Evolutionary conservation across 2,888 invertebrate species (phyloP).

Genomic region (Neuroscelio doddi): DNA sequence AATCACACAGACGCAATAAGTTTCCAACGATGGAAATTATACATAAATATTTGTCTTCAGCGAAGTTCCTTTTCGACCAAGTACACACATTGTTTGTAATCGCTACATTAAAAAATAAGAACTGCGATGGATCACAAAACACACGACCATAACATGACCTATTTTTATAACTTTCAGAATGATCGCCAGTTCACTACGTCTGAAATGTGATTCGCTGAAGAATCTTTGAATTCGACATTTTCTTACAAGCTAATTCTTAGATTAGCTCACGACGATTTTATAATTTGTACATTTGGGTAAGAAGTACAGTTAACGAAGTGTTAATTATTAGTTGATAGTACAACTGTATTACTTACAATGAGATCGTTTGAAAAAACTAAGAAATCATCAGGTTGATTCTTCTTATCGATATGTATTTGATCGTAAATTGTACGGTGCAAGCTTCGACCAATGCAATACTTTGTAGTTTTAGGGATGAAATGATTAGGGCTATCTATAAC

Average conservation of each 20-base stretch:
- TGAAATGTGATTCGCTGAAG: constrained; percentile 29
- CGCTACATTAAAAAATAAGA: background rate
- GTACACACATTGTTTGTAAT: background rate
- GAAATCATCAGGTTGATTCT: constrained; percentile 29
- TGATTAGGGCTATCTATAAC: constrained; percentile 33
- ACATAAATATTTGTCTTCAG: background rate
- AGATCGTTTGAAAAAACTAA: constrained; percentile 8
- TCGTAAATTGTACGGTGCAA: constrained; percentile 36
- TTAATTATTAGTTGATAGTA: background rate
- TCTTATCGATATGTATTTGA: constrained; percentile 26
- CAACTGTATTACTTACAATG: background rate
- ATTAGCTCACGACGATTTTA: constrained; percentile 12
- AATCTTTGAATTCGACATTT: too few species aligned
- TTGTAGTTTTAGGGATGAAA: constrained; percentile 27
- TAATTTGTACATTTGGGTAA: background rate
- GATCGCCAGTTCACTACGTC: constrained; percentile 18
- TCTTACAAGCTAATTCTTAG: too few species aligned
- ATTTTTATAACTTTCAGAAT: background rate
- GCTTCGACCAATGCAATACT: constrained; percentile 50
- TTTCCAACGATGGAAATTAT: background rate
- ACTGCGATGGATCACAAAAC: background rate
- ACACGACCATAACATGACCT: background rate
- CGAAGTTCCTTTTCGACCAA: background rate
- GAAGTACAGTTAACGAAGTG: background rate
- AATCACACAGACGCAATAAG: constrained; percentile 2